Evolutionary conservation across 2,888 invertebrate species (phyloP).

Genomic region (Nowickia ferox): DNA sequence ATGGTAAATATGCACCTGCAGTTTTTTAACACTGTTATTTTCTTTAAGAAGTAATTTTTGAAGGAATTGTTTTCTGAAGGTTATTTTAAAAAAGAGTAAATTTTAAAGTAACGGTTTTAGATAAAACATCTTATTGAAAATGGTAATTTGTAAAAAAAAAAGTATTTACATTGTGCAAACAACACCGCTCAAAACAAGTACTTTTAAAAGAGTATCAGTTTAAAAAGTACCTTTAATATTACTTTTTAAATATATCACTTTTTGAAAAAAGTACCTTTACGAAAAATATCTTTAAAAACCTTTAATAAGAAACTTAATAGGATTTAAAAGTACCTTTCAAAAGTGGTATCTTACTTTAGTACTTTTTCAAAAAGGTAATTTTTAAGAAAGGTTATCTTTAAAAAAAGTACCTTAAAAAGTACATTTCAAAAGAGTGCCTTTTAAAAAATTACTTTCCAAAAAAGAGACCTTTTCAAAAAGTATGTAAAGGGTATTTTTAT

Average conservation of each 20-base stretch:
- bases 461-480: too few species aligned
- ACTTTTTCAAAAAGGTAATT: neutral
- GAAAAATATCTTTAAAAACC: neutral
- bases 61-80: too few species aligned
- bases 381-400: neutral
- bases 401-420: neutral
- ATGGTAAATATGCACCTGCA: conserved; percentile 6
- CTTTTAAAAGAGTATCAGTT: neutral
- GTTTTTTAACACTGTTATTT: neutral
- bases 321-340: neutral
- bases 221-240: neutral
- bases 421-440: neutral
- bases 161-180: too few species aligned
- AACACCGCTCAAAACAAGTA: too few species aligned
- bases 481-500: too few species aligned
- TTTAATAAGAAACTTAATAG: neutral
- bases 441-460: neutral
- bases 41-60: too few species aligned
- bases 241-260: neutral
- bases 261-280: neutral
- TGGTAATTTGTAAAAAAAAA: too few species aligned
- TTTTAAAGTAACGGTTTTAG: too few species aligned
- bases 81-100: too few species aligned
- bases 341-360: too few species aligned
- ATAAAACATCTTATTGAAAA: too few species aligned